These are phyloP conservation scores for Scomber japonicus DNA, from an alignment of 2,113 vertebrate species.

Conservation along the genomic window DNA sequence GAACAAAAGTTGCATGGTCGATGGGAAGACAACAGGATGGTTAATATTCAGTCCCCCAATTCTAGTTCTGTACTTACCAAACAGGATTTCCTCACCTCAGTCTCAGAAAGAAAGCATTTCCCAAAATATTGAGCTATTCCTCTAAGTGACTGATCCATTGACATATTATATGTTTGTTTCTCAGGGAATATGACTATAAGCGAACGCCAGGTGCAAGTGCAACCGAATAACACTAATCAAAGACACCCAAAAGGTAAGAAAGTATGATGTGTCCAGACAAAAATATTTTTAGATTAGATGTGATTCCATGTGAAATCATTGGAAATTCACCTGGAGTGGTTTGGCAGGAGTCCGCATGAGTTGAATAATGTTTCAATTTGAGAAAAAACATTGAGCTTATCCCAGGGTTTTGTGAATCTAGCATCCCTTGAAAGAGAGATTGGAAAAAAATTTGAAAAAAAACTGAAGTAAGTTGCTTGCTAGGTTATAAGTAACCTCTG, in stretches of 20 bases:
- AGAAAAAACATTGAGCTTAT: neutral
- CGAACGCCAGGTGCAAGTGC: conserved; percentile 29
- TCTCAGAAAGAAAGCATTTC: neutral
- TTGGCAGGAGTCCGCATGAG: neutral
- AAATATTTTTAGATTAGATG: too few relatives aligned
- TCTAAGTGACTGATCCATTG: neutral
- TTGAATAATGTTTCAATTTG: neutral
- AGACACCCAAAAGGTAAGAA: conserved; percentile 44
- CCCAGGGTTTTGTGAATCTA: too few relatives aligned
- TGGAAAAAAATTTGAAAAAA: neutral
- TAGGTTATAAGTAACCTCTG: neutral
- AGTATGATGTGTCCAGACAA: neutral
- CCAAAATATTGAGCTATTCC: neutral
- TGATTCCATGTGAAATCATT: too few relatives aligned
- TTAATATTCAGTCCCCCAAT: too few relatives aligned
- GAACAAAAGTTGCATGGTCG: too few relatives aligned
- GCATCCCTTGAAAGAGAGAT: too few relatives aligned
- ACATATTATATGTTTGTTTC: conserved; percentile 17
- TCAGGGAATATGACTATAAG: conserved; percentile 39
- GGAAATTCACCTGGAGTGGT: neutral
- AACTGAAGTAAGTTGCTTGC: neutral
- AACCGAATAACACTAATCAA: neutral
- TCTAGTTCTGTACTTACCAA: too few relatives aligned
- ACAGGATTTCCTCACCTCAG: neutral
- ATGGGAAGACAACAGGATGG: too few relatives aligned